Conservation (phyloP, 2,797 vertebrate species). For the Rhincodon typus region DNA sequence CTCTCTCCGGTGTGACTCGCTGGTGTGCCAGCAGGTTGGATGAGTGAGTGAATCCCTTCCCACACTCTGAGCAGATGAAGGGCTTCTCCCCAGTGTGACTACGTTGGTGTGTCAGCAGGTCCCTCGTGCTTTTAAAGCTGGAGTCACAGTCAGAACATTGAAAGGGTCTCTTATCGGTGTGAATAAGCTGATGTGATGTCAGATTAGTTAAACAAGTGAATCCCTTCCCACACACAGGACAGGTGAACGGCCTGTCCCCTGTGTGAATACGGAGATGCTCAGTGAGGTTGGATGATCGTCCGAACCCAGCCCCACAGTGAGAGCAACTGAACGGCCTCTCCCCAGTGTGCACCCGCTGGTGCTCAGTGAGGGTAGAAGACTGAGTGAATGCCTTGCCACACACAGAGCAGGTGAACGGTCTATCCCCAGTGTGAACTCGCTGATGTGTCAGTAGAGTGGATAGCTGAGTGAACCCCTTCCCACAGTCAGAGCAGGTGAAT, state of each 20-base stretch:
- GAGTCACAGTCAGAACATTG: too few species aligned
- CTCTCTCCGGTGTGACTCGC: neutral
- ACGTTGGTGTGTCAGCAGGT: neutral
- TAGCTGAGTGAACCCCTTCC: neutral
- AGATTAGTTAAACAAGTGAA: too few species aligned
- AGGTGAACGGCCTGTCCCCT: too few species aligned
- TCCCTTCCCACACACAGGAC: too few species aligned
- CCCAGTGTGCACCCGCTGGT: neutral
- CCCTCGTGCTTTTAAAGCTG: too few species aligned
- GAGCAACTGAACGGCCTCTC: neutral
- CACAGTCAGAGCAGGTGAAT: neutral
- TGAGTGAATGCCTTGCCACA: neutral
- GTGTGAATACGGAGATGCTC: too few species aligned
- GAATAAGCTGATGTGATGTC: too few species aligned
- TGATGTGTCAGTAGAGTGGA: neutral
- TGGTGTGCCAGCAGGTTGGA: neutral
- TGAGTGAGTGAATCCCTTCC: neutral
- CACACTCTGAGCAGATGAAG: neutral
- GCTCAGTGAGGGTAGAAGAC: too few species aligned
- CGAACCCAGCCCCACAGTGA: neutral
- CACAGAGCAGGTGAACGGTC: neutral
- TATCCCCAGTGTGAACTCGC: slow-evolving; percentile 5
- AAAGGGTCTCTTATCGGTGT: too few species aligned
- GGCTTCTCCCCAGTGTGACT: neutral
- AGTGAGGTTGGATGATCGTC: too few species aligned